Evolutionary conservation across 2,797 vertebrate species (phyloP), one percentile per base, ranked within the genome.

Genomic region (Coracias cyanogaster): DNA sequence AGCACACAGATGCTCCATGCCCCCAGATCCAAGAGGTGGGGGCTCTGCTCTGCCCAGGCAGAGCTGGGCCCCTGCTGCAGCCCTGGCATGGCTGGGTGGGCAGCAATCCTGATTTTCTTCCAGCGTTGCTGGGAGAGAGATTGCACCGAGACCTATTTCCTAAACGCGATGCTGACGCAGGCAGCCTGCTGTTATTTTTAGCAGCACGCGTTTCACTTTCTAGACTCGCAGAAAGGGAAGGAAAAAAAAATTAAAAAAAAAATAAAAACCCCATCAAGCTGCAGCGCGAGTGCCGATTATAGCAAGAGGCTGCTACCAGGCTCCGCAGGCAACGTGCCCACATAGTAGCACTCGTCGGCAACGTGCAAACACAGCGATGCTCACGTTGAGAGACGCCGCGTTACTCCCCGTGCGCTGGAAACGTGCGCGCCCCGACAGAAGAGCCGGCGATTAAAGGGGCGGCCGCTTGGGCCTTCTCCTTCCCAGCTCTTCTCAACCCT

Each of bases 111-210:
- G 22, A 4, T 35, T 89, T 60, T 86, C 70, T 39, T 76, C 82
- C 77, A 90, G 91, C 15, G 45, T 92, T 95, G 90, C 93, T 57
- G 95, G 79, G 94, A 94, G 95, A 94, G 94, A 73, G 88, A 77
- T 10, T 86, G 93, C 96, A 86, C 73, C 2, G 85, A 96, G 96
- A 70, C 96, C 94, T 78, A 73, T 93, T 96, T 96, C 91, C 95
- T 57, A 22, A 76, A 11, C 4, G 17, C 86, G 14, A 6, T 79
- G 91, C 96, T 95, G 96, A 96, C 95, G 93, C 89, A 96, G 90
- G 91, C 93, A 93, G 91, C 82, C 89, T 72, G 93, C 78, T 71
- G 88, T 41, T 96, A 97, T 97, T 97, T 96, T 96, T 97, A 97
- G 96, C 85, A 79, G 49, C 80, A 31, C 19, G 35, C 82, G 11